Conservation (phyloP, 2,113 vertebrate genomes). For the Reinhardtius hippoglossoides region DNA sequence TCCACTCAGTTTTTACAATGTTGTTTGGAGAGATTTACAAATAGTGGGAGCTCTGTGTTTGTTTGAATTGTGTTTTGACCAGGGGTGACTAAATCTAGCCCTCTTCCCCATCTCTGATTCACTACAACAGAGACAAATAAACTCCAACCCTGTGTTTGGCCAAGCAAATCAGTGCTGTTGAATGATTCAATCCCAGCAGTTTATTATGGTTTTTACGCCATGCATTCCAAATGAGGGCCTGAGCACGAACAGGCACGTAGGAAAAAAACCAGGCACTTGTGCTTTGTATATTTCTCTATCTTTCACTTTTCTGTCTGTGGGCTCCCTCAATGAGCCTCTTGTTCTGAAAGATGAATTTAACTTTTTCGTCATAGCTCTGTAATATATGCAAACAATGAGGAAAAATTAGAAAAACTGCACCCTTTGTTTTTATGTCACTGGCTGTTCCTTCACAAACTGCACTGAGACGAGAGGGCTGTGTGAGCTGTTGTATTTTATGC, state of each 20-base stretch:
- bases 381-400: slow-evolving; percentile 52
- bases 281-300: slow-evolving; percentile 64
- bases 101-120: slow-evolving; percentile 52
- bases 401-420: slow-evolving; percentile 25
- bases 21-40: slow-evolving; percentile 57
- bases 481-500: slow-evolving; percentile 35
- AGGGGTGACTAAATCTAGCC: slow-evolving; percentile 58
- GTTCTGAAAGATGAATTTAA: slow-evolving; percentile 51
- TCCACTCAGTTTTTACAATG: slow-evolving; percentile 45
- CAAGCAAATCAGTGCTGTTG: slow-evolving; percentile 75
- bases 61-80: slow-evolving; percentile 50
- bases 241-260: slow-evolving; percentile 66
- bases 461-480: slow-evolving; percentile 56
- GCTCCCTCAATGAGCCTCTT: slow-evolving; percentile 52
- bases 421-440: slow-evolving; percentile 26
- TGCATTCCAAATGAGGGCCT: slow-evolving; percentile 67
- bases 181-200: slow-evolving; percentile 75
- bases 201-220: slow-evolving; percentile 77
- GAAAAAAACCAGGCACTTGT: slow-evolving; percentile 58
- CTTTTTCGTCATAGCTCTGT: neutral
- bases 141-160: slow-evolving; percentile 59
- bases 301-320: slow-evolving; percentile 45
- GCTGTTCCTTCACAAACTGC: slow-evolving; percentile 44
- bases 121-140: slow-evolving; percentile 77
- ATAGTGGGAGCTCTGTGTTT: slow-evolving; percentile 44